These are phyloP conservation scores for Phrynocephalus vlangalii DNA, from an alignment of 2,797 vertebrate species.

Conservation along the genomic window DNA sequence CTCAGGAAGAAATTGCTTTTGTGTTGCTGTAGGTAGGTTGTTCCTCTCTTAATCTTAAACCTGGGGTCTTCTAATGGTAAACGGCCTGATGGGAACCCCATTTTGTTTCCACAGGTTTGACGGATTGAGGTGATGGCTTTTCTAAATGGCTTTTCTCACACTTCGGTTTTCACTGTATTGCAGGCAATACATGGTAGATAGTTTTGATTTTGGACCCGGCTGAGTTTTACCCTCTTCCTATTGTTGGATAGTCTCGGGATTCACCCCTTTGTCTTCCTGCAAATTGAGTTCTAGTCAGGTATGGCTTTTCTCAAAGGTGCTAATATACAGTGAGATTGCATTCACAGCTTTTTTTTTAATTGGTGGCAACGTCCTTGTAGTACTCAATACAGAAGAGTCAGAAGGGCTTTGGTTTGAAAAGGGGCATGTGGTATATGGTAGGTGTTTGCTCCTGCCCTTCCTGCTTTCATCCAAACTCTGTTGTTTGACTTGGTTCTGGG, in stretches of 20 bases:
- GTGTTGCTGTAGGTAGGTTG: neutral
- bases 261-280: neutral
- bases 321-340: conserved; percentile 11
- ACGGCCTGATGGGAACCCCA: neutral
- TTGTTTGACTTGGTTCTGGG: conserved; percentile 28
- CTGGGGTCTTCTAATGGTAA: neutral
- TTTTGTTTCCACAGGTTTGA: neutral
- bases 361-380: conserved; percentile 28
- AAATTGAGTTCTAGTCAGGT: neutral
- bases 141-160: neutral
- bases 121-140: neutral
- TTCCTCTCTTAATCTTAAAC: neutral
- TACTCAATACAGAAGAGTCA: conserved; percentile 22
- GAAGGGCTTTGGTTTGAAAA: conserved; percentile 67
- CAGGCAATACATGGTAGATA: neutral
- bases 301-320: neutral
- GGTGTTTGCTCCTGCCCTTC: conserved; percentile 68
- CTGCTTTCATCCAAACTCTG: conserved; percentile 5
- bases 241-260: neutral
- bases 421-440: conserved; percentile 57
- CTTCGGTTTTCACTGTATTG: neutral
- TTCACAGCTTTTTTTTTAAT: neutral
- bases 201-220: neutral
- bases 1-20: neutral
- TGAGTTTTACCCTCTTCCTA: neutral